phyloP scores from a whole-genome alignment of 2,113 vertebrate species.

The Eubucco bourcierii region DNA sequence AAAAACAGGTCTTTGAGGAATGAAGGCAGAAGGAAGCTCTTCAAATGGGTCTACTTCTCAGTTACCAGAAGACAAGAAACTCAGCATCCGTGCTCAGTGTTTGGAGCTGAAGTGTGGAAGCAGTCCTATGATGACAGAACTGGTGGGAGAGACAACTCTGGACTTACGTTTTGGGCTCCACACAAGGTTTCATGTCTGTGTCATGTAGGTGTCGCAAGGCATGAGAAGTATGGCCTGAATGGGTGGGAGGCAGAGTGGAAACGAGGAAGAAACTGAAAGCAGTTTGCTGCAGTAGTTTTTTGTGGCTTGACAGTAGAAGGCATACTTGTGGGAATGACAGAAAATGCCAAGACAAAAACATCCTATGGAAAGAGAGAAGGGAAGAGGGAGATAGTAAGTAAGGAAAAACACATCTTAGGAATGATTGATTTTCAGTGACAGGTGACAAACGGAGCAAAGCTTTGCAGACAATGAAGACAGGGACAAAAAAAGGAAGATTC shows the following conservation, averaged over 20 bases:
- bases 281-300: not conserved
- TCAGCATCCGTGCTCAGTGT: not conserved
- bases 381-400: not conserved
- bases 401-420: not conserved
- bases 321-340: not conserved
- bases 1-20: not conserved
- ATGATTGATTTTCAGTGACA: not conserved
- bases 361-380: not conserved
- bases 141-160: not conserved
- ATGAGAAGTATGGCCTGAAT: not conserved
- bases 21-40: not conserved
- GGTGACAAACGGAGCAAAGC: not conserved
- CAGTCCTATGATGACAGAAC: not conserved
- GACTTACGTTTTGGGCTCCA: not conserved
- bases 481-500: not conserved
- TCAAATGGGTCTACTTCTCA: not conserved
- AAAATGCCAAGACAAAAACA: conserved; percentile 3
- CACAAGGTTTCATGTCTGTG: not conserved
- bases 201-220: not conserved
- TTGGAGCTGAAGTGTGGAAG: not conserved
- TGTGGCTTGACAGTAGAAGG: not conserved
- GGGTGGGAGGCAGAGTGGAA: not conserved
- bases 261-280: not conserved
- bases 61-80: not conserved
- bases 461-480: not conserved